Evolutionary conservation across 2,888 invertebrate species (phyloP).

Genomic region (Hecatera dysodea): DNA sequence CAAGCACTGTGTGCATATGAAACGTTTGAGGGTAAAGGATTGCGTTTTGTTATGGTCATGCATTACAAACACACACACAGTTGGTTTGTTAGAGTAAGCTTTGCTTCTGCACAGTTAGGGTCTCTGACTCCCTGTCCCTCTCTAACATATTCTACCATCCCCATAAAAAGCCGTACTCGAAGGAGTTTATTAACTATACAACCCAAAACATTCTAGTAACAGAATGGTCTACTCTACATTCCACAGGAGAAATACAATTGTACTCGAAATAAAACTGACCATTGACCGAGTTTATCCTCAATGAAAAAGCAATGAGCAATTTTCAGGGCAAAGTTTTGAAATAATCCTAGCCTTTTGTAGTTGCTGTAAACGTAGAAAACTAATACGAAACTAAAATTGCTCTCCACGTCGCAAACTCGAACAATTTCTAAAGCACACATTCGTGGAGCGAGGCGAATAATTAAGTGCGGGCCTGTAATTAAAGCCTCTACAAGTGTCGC

Average conservation of each 20-base stretch:
- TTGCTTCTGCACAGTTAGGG: neutral
- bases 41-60: neutral
- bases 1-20: constrained; percentile 18
- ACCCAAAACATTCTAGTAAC: constrained; percentile 12
- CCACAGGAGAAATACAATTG: constrained; percentile 9
- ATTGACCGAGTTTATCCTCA: constrained; percentile 7
- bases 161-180: neutral
- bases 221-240: constrained; percentile 9
- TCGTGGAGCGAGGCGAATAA: constrained; percentile 61
- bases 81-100: neutral
- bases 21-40: constrained; percentile 29
- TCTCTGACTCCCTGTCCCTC: neutral
- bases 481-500: constrained; percentile 55
- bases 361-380: constrained; percentile 26
- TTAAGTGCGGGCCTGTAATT: constrained; percentile 68
- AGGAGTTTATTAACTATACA: constrained; percentile 4
- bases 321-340: constrained; percentile 8
- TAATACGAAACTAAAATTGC: constrained; percentile 46
- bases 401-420: constrained; percentile 42
- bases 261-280: constrained; percentile 32
- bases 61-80: neutral
- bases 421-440: constrained; percentile 51
- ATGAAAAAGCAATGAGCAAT: constrained; percentile 21
- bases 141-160: neutral
- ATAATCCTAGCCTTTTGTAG: constrained; percentile 24